Base-by-base conservation (phyloP, 2,113 vertebrate species). In the Macrotus californicus region DNA sequence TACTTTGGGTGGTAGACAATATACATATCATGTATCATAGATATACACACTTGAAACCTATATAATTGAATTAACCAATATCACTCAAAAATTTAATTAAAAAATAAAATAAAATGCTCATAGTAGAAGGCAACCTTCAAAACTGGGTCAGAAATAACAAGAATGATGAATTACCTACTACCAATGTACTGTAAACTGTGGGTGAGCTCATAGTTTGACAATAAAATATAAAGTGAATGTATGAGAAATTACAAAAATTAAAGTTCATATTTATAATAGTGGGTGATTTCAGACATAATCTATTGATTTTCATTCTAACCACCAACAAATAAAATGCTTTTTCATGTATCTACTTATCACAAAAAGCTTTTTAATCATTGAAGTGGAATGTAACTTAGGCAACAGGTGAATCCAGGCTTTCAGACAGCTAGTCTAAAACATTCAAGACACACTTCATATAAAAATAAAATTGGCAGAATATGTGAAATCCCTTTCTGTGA, bases 401-500 rank as follows among this genome's bases (percentile, higher is more conserved):
- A 80, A 41, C n/a, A 80, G 24, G 34, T 94, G 8, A 91, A 87
- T 13, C 46, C 24, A 83, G 15, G 4, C 13, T 81, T 87, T 86
- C 26, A 82, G 22, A 91, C 41, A 50, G 21, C 0, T 73, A 50
- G 12, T 13, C 16, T 89, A 29, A 91, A 94, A 80, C 52, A 52
- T 14, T 93, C 39, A 90, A 29, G 26, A 89, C 19, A 54, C 48
- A 64, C 15, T 59, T 73, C 36, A 66, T 22, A 66, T 56, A 76
- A 69, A 94, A 91, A 59, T n/a, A 31, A 72, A 96, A 67, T 81
- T 95, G 64, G 52, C 69, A 93, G 21, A 89, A 56, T 70, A 34
- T 61, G 19, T 54, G 18, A 95, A 93, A 89, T 67, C 14, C n/a
- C 11, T 61, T 59, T 69, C 46, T 7, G 19, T 91, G 34, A 94